A percentile compares a stretch with the other conserved stretches of the same genome.
phyloP scores from a whole-genome alignment of 2,113 vertebrate genomes.

The Harpagus bidentatus region DNA sequence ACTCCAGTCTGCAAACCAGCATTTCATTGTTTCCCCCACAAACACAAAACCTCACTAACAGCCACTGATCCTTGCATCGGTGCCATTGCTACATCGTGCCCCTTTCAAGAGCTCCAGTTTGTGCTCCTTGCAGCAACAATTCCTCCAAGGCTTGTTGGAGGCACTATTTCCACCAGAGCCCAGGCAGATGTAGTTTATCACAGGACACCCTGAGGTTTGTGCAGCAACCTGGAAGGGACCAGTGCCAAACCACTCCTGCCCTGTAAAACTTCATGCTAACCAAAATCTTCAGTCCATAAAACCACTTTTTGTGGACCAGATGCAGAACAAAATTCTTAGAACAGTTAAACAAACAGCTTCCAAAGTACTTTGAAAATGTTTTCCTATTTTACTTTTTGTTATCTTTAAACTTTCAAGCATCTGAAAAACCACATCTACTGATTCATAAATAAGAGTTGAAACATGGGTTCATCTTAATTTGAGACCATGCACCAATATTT shows the following conservation, averaged over 20 bases:
- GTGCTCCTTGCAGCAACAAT: not conserved
- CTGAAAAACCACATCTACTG: fast-evolving
- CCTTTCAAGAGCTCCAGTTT: not conserved
- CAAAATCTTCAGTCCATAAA: not conserved
- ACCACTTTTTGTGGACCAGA: not conserved
- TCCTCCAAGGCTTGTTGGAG: not conserved
- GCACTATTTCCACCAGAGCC: not conserved
- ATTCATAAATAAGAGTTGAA: not conserved
- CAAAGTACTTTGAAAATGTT: not conserved
- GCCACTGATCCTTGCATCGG: not conserved
- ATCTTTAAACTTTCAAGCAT: not conserved
- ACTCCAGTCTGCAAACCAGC: not conserved
- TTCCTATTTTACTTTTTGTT: not conserved
- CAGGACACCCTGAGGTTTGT: not conserved
- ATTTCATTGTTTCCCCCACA: not conserved
- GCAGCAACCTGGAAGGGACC: not conserved
- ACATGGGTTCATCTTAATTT: fast-evolving
- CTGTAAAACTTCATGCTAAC: not conserved
- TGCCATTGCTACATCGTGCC: not conserved
- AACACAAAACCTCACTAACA: not conserved
- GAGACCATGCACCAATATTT: not conserved
- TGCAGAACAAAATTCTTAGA: not conserved
- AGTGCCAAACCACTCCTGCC: not conserved
- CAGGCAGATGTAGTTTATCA: not conserved
- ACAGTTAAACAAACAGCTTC: not conserved